Evolutionary conservation across 2,113 vertebrate genomes (phyloP).

Genomic region (Carlito syrichta): DNA sequence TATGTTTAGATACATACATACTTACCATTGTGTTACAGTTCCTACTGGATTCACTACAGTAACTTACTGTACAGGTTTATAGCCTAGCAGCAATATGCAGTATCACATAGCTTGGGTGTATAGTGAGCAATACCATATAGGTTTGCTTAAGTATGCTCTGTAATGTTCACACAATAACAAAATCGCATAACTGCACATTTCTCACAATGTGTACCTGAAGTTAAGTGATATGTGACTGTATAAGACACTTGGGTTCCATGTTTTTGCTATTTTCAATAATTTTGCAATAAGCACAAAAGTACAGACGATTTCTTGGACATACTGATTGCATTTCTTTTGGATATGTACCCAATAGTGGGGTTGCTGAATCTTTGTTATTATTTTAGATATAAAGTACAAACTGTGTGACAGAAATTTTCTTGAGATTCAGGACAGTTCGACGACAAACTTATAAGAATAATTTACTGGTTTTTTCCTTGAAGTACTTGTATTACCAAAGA

Average conservation of each 20-base stretch:
- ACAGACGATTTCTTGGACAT: no score
- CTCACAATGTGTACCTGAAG: neutral
- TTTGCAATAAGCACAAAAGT: neutral
- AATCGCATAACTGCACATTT: neutral
- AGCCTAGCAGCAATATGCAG: neutral
- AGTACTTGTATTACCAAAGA: neutral
- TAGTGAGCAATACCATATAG: neutral
- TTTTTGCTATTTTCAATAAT: neutral
- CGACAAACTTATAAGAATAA: neutral
- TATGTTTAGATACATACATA: neutral
- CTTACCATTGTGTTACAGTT: neutral
- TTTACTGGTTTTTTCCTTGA: neutral
- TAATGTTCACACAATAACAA: neutral
- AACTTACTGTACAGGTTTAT: neutral
- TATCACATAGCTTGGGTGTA: neutral
- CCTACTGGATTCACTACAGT: neutral
- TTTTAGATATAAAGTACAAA: neutral
- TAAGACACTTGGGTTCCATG: neutral
- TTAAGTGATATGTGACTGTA: neutral
- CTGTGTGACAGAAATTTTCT: neutral
- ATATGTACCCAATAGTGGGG: neutral
- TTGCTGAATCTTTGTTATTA: neutral
- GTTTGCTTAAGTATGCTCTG: neutral
- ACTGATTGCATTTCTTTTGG: neutral
- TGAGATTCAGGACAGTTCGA: neutral